A percentile compares a stretch with the other conserved stretches of the same genome.
Conservation (phyloP, 2,797 vertebrate species). For the Malurus splendens region DNA sequence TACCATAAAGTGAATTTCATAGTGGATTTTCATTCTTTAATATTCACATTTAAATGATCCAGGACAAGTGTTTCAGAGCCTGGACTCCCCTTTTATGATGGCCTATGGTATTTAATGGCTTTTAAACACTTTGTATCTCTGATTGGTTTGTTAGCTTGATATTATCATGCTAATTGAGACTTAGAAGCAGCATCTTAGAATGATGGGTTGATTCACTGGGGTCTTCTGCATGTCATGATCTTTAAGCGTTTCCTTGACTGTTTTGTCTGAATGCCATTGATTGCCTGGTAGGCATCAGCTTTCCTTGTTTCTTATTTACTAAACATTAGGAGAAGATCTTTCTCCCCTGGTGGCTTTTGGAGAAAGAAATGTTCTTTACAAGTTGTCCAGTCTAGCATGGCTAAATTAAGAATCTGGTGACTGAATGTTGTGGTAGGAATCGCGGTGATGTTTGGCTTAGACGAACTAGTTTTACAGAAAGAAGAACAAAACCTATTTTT, state of each 20-base stretch:
- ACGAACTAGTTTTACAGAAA: not conserved
- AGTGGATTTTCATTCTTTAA: not conserved
- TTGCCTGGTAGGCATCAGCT: not conserved
- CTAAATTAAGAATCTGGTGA: not conserved
- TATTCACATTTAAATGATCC: not conserved
- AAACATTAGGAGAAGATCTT: not conserved
- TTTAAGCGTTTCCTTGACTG: not conserved
- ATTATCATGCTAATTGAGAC: not conserved
- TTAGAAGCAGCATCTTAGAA: not conserved
- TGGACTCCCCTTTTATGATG: not conserved
- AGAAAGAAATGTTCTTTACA: not conserved
- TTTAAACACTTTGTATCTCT: not conserved
- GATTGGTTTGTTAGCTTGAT: not conserved
- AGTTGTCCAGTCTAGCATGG: not conserved
- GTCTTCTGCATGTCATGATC: not conserved
- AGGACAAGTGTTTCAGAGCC: not conserved
- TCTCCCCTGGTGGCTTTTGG: not conserved
- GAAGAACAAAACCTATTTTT: not conserved
- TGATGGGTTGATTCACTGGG: not conserved
- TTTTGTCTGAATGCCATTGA: not conserved
- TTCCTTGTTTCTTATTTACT: not conserved
- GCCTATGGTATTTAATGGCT: not conserved
- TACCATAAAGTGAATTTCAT: not conserved
- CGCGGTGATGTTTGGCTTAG: not conserved
- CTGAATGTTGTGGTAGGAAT: not conserved